Percentiles rank a stretch among this genome's conserved stretches.
Conservation (phyloP, 2,888 invertebrate genomes). For the Zelleria hepariella region DNA sequence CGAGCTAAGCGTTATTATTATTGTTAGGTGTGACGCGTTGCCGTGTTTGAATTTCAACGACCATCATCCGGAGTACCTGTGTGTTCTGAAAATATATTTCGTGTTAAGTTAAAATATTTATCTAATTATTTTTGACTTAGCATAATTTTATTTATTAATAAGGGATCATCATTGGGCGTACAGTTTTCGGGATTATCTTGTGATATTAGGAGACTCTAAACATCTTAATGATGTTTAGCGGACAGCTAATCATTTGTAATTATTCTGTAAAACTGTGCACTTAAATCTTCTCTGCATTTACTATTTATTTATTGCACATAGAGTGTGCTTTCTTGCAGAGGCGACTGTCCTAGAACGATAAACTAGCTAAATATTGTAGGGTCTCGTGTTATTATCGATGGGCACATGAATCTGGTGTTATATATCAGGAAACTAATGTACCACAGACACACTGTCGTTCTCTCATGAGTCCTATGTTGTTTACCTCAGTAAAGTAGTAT, state of each 20-base stretch:
- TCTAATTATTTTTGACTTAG: constrained; percentile 18
- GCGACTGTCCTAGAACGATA: constrained; percentile 20
- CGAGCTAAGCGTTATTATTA: constrained; percentile 3
- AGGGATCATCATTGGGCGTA: constrained; percentile 18
- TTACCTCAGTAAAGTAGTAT: constrained; percentile 67
- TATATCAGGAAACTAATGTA: constrained; percentile 50
- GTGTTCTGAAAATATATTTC: constrained; percentile 2
- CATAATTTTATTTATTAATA: constrained; percentile 23
- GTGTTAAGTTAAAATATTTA: constrained; percentile 6
- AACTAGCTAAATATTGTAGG: constrained; percentile 25
- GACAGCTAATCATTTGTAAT: too few species aligned
- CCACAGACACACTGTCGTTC: constrained; percentile 44
- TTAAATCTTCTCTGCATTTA: constrained; percentile 41
- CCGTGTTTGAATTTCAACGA: constrained; percentile 1
- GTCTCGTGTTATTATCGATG: constrained; percentile 27
- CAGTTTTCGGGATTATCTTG: neutral
- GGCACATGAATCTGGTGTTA: constrained; percentile 24
- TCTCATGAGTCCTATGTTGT: constrained; percentile 63
- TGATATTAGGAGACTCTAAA: neutral
- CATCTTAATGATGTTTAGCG: neutral
- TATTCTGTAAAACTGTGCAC: constrained; percentile 7
- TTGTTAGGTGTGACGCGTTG: neutral
- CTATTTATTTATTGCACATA: constrained; percentile 31
- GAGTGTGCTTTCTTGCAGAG: constrained; percentile 29
- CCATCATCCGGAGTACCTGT: constrained; percentile 6